Percentiles rank a stretch among this genome's conserved stretches.
These are phyloP conservation scores for Gymnarchus niloticus DNA, from an alignment of 2,113 vertebrate species.

Conservation along the genomic window DNA sequence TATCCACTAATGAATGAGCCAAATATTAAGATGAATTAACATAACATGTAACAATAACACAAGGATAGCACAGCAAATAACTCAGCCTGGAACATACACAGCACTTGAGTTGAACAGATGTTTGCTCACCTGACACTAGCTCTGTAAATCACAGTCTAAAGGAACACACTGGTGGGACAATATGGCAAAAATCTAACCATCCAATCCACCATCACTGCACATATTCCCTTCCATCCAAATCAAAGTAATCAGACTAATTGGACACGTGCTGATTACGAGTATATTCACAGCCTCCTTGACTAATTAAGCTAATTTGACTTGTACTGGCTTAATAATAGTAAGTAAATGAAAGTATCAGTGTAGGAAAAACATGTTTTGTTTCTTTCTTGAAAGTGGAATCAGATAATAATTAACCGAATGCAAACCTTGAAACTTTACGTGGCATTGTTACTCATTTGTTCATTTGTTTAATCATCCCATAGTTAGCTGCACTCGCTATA, in stretches of 20 bases:
- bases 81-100: neutral
- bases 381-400: neutral
- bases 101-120: neutral
- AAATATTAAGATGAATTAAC: neutral
- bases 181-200: neutral
- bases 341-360: neutral
- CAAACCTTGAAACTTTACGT: neutral
- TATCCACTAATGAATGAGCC: conserved; percentile 34
- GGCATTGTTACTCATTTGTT: neutral
- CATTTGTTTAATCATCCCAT: neutral
- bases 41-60: neutral
- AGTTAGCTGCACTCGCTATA: neutral
- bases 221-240: neutral
- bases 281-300: conserved; percentile 48
- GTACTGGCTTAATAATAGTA: conserved; percentile 27
- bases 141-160: neutral
- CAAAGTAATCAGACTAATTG: conserved; percentile 34
- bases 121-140: neutral
- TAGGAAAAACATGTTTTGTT: neutral
- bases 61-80: neutral
- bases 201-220: neutral
- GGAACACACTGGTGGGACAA: neutral
- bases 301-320: conserved; percentile 33
- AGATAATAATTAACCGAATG: neutral
- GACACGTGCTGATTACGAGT: conserved; percentile 39